phyloP scores from a whole-genome alignment of 2,888 invertebrate genomes.

The Aspidiotus rigidus region DNA sequence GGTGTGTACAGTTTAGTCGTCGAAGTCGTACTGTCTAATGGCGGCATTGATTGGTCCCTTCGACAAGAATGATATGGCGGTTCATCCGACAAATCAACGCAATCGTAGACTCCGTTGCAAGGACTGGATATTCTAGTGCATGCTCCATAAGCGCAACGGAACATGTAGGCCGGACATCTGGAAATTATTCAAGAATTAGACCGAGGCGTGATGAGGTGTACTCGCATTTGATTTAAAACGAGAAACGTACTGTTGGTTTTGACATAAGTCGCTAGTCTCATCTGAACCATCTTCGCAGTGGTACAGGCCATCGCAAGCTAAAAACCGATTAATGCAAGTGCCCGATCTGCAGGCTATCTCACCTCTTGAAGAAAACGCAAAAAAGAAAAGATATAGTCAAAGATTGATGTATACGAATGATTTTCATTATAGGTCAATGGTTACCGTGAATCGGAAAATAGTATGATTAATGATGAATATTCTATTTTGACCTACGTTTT shows the following conservation, averaged over 20 bases:
- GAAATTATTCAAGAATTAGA: background rate
- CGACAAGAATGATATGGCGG: constrained; percentile 14
- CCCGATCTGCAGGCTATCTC: constrained; percentile 40
- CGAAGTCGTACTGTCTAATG: background rate
- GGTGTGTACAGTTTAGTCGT: background rate
- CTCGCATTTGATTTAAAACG: background rate
- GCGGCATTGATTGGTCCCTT: too few species aligned
- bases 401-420: background rate
- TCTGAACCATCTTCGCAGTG: constrained; percentile 23
- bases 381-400: background rate
- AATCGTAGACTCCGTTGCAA: constrained; percentile 37
- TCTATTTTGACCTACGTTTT: too few species aligned
- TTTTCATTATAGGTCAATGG: too few species aligned
- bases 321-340: constrained; percentile 37
- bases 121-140: constrained; percentile 20
- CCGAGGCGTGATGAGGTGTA: background rate
- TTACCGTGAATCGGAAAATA: too few species aligned
- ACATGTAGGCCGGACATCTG: constrained; percentile 24
- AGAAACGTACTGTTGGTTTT: constrained; percentile 5
- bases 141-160: constrained; percentile 19
- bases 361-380: background rate
- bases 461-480: too few species aligned
- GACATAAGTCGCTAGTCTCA: constrained; percentile 9
- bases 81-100: constrained; percentile 32
- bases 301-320: constrained; percentile 37